phyloP scores from a whole-genome alignment of 2,797 vertebrate genomes.

The Eleutherodactylus coqui region DNA sequence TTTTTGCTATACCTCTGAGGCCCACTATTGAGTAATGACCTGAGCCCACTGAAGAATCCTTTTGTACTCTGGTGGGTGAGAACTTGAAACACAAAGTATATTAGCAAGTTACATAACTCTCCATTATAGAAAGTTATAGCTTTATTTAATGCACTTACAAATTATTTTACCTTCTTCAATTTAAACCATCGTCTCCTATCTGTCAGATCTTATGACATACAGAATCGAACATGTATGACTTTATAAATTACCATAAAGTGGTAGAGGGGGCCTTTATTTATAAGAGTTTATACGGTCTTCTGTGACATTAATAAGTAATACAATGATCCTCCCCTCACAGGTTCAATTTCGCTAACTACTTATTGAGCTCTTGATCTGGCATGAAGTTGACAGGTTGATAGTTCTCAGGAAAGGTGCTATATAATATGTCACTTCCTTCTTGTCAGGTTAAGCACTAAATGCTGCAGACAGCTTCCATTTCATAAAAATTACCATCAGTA shows the following conservation, averaged over 20 bases:
- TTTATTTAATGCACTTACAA: too few relatives aligned
- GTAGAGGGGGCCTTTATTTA: neutral
- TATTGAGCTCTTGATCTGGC: slow-evolving; percentile 27
- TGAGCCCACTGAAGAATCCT: too few relatives aligned
- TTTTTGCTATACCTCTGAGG: too few relatives aligned
- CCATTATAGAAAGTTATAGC: neutral
- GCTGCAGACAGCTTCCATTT: slow-evolving; percentile 14
- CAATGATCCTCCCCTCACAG: slow-evolving; percentile 2
- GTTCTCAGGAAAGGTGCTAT: slow-evolving; percentile 36
- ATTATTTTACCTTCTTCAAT: too few relatives aligned
- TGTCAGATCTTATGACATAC: neutral
- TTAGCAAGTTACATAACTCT: neutral
- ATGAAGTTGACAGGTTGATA: slow-evolving; percentile 41
- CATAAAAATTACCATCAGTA: slow-evolving; percentile 24
- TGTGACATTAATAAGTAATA: slow-evolving; percentile 27
- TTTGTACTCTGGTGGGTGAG: too few relatives aligned
- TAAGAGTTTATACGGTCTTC: slow-evolving; percentile 14
- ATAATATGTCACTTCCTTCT: slow-evolving; percentile 43
- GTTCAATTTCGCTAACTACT: slow-evolving; percentile 27
- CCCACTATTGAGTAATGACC: too few relatives aligned
- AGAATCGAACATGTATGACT: neutral
- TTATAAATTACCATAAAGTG: neutral
- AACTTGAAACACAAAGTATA: neutral
- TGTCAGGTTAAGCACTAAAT: slow-evolving; percentile 46
- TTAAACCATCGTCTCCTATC: neutral